Conservation (phyloP, 1,140 invertebrate species). For the Brachionus rubens region DNA sequence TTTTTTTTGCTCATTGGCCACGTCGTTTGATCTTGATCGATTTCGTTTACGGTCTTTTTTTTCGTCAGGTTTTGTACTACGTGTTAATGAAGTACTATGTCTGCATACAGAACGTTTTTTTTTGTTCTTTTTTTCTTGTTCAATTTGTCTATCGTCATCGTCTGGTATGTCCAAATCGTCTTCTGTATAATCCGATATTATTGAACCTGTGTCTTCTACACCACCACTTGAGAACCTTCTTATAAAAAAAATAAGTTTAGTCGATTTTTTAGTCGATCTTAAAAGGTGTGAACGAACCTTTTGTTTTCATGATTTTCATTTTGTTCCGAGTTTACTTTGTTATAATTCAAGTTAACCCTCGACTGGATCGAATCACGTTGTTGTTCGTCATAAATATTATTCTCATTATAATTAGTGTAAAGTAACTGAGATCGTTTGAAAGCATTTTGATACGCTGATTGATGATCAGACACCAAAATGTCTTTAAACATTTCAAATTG, state of each 20-base stretch:
- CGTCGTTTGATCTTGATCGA: slow-evolving; percentile 16
- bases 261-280: neutral
- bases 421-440: neutral
- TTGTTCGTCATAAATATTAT: neutral
- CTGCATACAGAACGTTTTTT: neutral
- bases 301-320: slow-evolving; percentile 3
- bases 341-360: neutral
- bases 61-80: neutral
- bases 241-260: neutral
- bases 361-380: neutral
- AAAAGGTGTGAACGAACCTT: too few relatives aligned
- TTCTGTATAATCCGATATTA: slow-evolving; percentile 38
- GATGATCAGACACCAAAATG: neutral
- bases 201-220: slow-evolving; percentile 37
- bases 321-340: neutral
- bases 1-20: neutral
- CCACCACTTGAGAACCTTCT: neutral
- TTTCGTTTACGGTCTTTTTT: neutral
- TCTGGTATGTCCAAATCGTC: slow-evolving; percentile 16
- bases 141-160: neutral
- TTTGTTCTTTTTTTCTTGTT: neutral
- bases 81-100: slow-evolving; percentile 33
- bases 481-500: slow-evolving; percentile 44
- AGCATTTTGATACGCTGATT: slow-evolving; percentile 1
- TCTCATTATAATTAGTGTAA: slow-evolving; percentile 3